These are phyloP conservation scores for Vollenhovia emeryi DNA, from an alignment of 1,140 invertebrate species.

Conservation along the genomic window DNA sequence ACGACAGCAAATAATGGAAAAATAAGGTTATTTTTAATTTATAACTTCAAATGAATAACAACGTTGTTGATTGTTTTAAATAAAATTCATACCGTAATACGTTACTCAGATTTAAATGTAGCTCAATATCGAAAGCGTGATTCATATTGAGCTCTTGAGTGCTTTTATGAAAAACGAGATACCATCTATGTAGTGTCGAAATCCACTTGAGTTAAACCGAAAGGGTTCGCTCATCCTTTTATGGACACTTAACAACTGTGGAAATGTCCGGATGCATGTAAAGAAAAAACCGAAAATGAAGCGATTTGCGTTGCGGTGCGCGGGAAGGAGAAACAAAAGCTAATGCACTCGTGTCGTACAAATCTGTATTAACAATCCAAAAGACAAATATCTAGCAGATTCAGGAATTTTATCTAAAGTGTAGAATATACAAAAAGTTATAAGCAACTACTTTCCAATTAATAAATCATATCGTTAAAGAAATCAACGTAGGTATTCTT, in stretches of 20 bases:
- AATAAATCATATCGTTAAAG: neutral
- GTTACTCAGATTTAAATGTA: neutral
- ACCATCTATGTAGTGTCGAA: neutral
- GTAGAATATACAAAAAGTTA: neutral
- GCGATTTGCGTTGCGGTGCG: neutral
- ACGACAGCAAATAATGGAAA: neutral
- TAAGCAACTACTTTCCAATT: neutral
- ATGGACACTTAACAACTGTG: slow-evolving; percentile 23
- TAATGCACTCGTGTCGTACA: neutral
- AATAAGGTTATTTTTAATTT: neutral
- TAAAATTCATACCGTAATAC: neutral
- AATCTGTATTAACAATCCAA: neutral
- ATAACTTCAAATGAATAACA: neutral
- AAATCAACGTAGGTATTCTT: neutral
- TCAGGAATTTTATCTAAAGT: neutral
- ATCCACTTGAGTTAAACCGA: slow-evolving; percentile 12
- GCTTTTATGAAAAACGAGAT: slow-evolving; percentile 18
- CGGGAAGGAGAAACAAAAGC: neutral
- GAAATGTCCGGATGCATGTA: neutral
- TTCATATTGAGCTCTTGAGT: neutral
- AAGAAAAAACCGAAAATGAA: neutral
- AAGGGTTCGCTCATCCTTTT: neutral
- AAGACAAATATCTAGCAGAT: neutral
- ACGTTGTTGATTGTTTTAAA: neutral
- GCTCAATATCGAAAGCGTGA: neutral